A percentile compares a stretch with the other conserved stretches of the same genome.
phyloP scores from a whole-genome alignment of 2,888 invertebrate species.

The Lycophotia porphyrea region DNA sequence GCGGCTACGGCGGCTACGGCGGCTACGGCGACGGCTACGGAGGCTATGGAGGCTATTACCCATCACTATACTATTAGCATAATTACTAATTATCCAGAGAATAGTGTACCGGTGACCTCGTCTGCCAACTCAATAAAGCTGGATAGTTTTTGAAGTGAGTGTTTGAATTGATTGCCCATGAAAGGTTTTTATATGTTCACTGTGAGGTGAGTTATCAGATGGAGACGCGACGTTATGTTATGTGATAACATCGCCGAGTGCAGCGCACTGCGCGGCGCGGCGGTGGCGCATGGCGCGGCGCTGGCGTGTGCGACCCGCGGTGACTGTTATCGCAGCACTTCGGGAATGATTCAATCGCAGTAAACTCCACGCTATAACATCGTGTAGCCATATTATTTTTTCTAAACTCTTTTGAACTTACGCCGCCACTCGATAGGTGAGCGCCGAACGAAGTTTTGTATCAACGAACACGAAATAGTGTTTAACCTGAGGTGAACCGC shows the following conservation, averaged over 20 bases:
- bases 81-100: neutral
- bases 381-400: neutral
- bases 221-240: slow-evolving; percentile 37
- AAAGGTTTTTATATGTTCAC: slow-evolving; percentile 2
- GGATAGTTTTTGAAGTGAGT: slow-evolving; percentile 6
- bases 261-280: slow-evolving; percentile 22
- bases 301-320: neutral
- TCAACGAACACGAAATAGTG: neutral
- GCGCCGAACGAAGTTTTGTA: neutral
- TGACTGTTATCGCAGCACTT: slow-evolving; percentile 8
- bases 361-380: neutral
- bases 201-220: slow-evolving; percentile 47
- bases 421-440: neutral
- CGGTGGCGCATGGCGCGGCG: too few species aligned
- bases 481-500: neutral
- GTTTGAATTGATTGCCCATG: slow-evolving; percentile 17
- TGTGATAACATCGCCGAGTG: slow-evolving; percentile 45
- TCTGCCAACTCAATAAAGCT: slow-evolving; percentile 21
- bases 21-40: neutral
- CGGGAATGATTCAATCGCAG: slow-evolving; percentile 13
- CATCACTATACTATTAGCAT: slow-evolving; percentile 27
- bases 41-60: slow-evolving; percentile 29
- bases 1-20: neutral
- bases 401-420: neutral
- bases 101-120: neutral